phyloP scores from a whole-genome alignment of 1,140 invertebrate genomes.

The Coptotermes formosanus region DNA sequence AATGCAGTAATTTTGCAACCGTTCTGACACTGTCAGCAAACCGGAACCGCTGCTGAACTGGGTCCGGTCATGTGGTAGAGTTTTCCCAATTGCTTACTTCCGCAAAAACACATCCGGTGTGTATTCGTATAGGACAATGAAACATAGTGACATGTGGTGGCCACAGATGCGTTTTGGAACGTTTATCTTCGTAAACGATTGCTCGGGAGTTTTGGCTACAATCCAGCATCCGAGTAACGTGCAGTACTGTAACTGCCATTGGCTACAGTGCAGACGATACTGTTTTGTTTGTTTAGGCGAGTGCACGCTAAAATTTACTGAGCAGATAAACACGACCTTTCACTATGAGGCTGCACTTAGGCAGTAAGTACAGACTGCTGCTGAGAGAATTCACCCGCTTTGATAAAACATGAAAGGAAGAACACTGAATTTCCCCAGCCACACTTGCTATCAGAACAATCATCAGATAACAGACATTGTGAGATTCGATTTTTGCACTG shows the following conservation, averaged over 20 bases:
- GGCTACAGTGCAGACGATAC: not conserved
- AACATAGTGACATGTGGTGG: not conserved
- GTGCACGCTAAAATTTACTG: not conserved
- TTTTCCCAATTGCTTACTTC: not conserved
- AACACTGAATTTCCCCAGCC: not conserved
- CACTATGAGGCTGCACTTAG: not conserved
- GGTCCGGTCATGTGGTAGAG: not conserved
- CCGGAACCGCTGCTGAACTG: not conserved
- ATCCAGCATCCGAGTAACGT: not conserved
- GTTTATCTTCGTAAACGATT: conserved; percentile 1
- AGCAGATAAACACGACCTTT: not conserved
- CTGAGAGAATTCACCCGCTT: not conserved
- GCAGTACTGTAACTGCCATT: not conserved
- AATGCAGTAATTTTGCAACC: no score
- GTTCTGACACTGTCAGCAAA: no score
- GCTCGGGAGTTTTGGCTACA: not conserved
- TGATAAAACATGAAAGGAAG: not conserved
- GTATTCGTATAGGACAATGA: not conserved
- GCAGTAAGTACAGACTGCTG: not conserved
- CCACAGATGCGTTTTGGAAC: not conserved
- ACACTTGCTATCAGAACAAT: no score
- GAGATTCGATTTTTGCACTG: no score
- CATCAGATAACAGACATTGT: no score
- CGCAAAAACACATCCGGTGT: not conserved
- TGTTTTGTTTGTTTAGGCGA: not conserved